Evolutionary conservation across 2,888 invertebrate genomes (phyloP), one percentile per base, ranked within the genome.

Genomic region (Clunio marinus): DNA sequence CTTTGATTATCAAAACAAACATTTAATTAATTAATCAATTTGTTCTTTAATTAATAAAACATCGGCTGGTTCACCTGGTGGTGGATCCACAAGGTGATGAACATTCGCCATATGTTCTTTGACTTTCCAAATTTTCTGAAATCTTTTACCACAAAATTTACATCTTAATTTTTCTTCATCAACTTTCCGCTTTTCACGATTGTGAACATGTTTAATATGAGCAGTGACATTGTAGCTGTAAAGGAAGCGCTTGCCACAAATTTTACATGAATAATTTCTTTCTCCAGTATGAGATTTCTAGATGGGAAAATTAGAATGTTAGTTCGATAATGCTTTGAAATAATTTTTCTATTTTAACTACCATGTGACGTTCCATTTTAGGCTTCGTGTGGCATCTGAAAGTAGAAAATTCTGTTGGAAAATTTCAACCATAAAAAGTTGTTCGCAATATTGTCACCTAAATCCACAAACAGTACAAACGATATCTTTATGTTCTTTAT

Each of bases 171-270:
- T 66, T 13, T 46, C 32, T 8, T 66, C 66, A 35, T 66, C 55
- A 7, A 66, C 27, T n/a, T 51, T 66, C 2, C 28, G 32, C 15
- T 46, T 51, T 2, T 46, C 46, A 5, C 55, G 28, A 27, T 55
- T 55, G 27, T 66, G 66, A 22, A 66, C 66, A 17, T 66, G 46
- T n/a, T 55, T 51, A 5, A 55, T 46, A 45, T 66, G 66, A 13
- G 55, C 66, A n/a, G 28, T 66, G 1, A 66, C 66, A 27, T 66
- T 66, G 22, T 66, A 66, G 15, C 55, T 66, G 55, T 66, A 66
- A 24, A 66, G 46, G 46, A 65, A 65, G 41, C 15, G 41, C 25
- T 65, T 65, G 15, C 27, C 63, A 5, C 63, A 65, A 15, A 65
- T 3, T 13, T 45, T 17, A 25, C 63, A 65, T 3, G 20, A 4